Conservation (phyloP, 1,140 invertebrate genomes). For the Drosophila watanabei region DNA sequence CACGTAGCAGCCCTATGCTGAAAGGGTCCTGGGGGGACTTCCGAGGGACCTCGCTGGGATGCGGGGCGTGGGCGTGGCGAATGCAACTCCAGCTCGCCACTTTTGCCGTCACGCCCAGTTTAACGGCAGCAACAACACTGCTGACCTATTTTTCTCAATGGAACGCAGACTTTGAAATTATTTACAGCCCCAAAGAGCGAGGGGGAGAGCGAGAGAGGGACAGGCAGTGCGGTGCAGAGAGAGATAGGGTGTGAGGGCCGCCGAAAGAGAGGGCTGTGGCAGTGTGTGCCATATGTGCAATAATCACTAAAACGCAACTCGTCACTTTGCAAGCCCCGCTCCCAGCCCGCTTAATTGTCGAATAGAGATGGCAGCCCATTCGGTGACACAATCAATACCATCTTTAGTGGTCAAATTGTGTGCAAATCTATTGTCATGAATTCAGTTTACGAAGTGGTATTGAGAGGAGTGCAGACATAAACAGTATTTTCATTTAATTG, state of each 20-base stretch:
- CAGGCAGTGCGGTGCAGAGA: slow-evolving; percentile 29
- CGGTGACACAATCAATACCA: slow-evolving; percentile 1
- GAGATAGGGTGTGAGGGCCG: slow-evolving; percentile 1
- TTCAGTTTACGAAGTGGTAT: background rate
- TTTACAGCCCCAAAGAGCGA: slow-evolving; percentile 62
- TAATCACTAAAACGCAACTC: slow-evolving; percentile 61
- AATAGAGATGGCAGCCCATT: background rate
- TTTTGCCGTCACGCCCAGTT: slow-evolving; percentile 77
- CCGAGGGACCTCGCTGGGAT: background rate
- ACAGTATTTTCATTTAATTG: no score
- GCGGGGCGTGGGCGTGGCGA: slow-evolving; percentile 35
- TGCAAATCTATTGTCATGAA: background rate
- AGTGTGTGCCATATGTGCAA: slow-evolving; percentile 49
- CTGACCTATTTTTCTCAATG: slow-evolving; percentile 73
- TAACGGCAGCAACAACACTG: slow-evolving; percentile 67
- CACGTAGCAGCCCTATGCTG: slow-evolving; percentile 33
- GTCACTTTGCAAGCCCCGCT: slow-evolving; percentile 67
- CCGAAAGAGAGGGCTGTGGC: slow-evolving; percentile 8
- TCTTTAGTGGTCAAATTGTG: background rate
- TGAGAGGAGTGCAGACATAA: no score
- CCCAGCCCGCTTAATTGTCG: slow-evolving; percentile 48
- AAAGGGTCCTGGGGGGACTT: slow-evolving; percentile 20
- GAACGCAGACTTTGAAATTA: slow-evolving; percentile 71
- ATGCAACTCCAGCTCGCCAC: slow-evolving; percentile 77
- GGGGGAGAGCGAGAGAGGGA: background rate